phyloP scores from a whole-genome alignment of 2,888 invertebrate genomes.

The Hyles lineata region DNA sequence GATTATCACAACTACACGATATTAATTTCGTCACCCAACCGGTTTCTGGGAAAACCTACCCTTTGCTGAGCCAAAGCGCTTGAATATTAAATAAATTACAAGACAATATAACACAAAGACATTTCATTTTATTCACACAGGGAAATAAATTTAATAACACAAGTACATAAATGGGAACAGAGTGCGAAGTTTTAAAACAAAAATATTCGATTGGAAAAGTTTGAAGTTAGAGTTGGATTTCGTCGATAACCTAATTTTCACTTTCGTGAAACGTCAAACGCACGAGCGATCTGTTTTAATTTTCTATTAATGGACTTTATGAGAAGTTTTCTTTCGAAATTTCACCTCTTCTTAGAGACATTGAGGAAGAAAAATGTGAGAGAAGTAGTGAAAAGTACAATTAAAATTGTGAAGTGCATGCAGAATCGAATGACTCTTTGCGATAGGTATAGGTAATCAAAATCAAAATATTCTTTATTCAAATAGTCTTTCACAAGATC shows the following conservation, averaged over 20 bases:
- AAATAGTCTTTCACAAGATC: no score
- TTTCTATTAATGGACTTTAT: conserved; percentile 18
- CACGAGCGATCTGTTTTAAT: conserved; percentile 21
- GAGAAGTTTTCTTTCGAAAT: neutral
- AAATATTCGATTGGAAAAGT: conserved; percentile 23
- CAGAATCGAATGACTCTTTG: no score
- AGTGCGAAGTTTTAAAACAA: conserved; percentile 17
- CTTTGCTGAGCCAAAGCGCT: no score
- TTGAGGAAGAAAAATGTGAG: neutral
- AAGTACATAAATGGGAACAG: neutral
- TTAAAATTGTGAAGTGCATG: no score
- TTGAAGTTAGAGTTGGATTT: conserved; percentile 15
- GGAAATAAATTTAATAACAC: neutral
- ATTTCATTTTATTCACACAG: neutral
- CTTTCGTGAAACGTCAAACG: conserved; percentile 23
- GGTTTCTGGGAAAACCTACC: no score
- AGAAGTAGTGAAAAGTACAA: neutral
- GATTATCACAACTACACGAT: no score
- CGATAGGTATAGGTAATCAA: no score
- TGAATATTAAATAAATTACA: neutral
- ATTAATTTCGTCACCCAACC: no score
- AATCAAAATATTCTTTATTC: no score
- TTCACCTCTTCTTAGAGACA: neutral
- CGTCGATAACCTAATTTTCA: conserved; percentile 24
- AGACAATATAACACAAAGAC: neutral